phyloP scores from a whole-genome alignment of 2,797 vertebrate species.

The Phrynocephalus guinanensis region DNA sequence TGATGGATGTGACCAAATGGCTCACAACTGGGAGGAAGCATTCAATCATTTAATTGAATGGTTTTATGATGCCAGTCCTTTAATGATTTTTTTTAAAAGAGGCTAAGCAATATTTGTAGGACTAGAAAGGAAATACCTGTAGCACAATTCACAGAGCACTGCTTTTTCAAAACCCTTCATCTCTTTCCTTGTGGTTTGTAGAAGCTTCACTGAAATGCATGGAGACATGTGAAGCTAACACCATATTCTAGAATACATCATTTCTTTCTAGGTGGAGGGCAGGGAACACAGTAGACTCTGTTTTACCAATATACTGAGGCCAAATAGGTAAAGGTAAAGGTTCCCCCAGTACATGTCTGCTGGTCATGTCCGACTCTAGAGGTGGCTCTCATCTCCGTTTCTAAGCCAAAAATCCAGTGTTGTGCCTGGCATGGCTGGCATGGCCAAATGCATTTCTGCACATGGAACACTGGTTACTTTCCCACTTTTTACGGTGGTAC shows the following conservation, averaged over 20 bases:
- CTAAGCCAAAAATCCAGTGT: too few species aligned
- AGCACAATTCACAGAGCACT: accelerated
- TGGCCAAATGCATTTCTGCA: too few species aligned
- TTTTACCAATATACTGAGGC: neutral
- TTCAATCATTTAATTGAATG: constrained; percentile 11
- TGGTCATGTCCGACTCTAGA: too few species aligned
- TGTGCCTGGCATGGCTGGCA: too few species aligned
- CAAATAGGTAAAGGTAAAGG: too few species aligned
- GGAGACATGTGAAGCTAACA: neutral
- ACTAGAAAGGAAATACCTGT: constrained; percentile 2
- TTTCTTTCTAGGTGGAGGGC: neutral
- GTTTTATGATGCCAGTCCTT: constrained; percentile 18
- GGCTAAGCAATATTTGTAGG: neutral
- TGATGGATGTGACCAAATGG: constrained; percentile 42
- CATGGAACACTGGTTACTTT: too few species aligned
- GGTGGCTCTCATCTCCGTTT: too few species aligned
- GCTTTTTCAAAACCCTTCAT: neutral
- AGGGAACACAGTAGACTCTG: neutral
- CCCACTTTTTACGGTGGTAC: too few species aligned
- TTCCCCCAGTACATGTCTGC: too few species aligned
- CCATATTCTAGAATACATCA: neutral
- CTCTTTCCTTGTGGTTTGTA: neutral
- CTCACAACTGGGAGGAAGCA: constrained; percentile 33
- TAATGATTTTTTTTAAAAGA: constrained; percentile 18
- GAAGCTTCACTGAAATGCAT: neutral